Conservation (phyloP, 2,888 invertebrate genomes). For the Drosophila quinaria region DNA sequence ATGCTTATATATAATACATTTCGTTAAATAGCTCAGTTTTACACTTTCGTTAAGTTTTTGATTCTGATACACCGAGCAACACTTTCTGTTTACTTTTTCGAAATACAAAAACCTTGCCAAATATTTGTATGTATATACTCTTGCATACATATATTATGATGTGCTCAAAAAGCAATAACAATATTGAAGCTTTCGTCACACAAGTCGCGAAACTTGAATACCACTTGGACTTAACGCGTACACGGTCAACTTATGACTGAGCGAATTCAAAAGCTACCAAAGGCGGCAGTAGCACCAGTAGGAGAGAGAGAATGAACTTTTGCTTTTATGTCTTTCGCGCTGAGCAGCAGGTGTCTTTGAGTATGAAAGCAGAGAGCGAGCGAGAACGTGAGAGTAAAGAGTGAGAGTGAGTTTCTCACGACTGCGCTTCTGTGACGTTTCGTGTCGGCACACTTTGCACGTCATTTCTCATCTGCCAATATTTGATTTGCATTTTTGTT, state of each 20-base stretch:
- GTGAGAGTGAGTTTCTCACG: constrained; percentile 33
- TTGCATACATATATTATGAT: constrained; percentile 14
- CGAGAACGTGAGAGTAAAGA: constrained; percentile 5
- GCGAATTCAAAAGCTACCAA: constrained; percentile 41
- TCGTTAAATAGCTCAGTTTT: background rate
- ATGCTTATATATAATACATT: constrained; percentile 4
- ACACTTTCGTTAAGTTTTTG: background rate
- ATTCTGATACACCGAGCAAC: constrained; percentile 10
- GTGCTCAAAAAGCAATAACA: constrained; percentile 22
- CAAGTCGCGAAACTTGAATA: constrained; percentile 8
- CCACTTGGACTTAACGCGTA: constrained; percentile 30
- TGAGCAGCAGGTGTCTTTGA: constrained; percentile 41
- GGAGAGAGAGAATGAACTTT: constrained; percentile 31
- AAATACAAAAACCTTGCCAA: constrained; percentile 3
- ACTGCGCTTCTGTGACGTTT: constrained; percentile 37
- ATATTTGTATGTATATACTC: background rate
- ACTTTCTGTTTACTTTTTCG: constrained; percentile 9
- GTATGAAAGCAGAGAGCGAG: constrained; percentile 2
- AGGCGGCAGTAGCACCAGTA: constrained; percentile 18
- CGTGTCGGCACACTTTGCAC: constrained; percentile 22
- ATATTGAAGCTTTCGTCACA: constrained; percentile 36
- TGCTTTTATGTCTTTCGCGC: constrained; percentile 21
- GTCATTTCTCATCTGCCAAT: constrained; percentile 30
- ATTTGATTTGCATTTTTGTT: constrained; percentile 14
- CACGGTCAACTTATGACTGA: constrained; percentile 54